phyloP scores from a whole-genome alignment of 1,140 invertebrate species.

The Copidosoma floridanum region DNA sequence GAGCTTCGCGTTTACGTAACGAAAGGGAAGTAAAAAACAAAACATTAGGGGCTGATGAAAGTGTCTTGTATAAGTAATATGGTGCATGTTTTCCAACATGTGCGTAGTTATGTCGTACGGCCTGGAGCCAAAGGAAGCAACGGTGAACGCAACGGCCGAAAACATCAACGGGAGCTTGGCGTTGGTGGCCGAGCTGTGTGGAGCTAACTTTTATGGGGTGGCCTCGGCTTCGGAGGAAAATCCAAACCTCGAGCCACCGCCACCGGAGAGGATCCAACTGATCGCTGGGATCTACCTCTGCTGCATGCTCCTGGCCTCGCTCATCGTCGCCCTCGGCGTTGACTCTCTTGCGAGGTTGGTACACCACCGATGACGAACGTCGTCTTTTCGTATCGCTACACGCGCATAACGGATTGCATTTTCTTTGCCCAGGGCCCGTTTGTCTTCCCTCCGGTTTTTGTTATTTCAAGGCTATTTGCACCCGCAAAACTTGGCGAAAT shows the following conservation, averaged over 20 bases:
- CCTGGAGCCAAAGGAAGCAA: slow-evolving; percentile 34
- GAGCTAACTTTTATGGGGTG: slow-evolving; percentile 72
- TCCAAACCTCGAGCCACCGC: slow-evolving; percentile 68
- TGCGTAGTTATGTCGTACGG: slow-evolving; percentile 51
- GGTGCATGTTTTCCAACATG: too few relatives aligned
- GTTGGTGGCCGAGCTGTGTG: slow-evolving; percentile 62
- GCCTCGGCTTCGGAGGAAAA: slow-evolving; percentile 57
- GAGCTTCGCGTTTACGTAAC: too few relatives aligned
- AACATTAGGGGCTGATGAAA: too few relatives aligned
- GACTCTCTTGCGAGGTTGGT: slow-evolving; percentile 74
- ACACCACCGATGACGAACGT: neutral
- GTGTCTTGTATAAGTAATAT: too few relatives aligned
- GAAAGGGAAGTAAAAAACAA: too few relatives aligned
- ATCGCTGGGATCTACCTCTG: slow-evolving; percentile 81
- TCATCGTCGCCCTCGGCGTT: slow-evolving; percentile 78
- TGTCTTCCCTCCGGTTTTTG: too few relatives aligned
- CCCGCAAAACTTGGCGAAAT: too few relatives aligned
- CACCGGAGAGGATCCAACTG: slow-evolving; percentile 69
- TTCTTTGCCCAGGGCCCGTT: too few relatives aligned
- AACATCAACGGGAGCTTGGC: slow-evolving; percentile 43
- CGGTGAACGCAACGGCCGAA: slow-evolving; percentile 28
- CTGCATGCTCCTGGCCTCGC: slow-evolving; percentile 72
- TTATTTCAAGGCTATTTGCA: too few relatives aligned
- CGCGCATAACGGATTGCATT: too few relatives aligned
- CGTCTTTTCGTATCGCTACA: too few relatives aligned